Evolutionary conservation across 2,113 vertebrate genomes (phyloP).

Genomic region (Aptenodytes forsteri): DNA sequence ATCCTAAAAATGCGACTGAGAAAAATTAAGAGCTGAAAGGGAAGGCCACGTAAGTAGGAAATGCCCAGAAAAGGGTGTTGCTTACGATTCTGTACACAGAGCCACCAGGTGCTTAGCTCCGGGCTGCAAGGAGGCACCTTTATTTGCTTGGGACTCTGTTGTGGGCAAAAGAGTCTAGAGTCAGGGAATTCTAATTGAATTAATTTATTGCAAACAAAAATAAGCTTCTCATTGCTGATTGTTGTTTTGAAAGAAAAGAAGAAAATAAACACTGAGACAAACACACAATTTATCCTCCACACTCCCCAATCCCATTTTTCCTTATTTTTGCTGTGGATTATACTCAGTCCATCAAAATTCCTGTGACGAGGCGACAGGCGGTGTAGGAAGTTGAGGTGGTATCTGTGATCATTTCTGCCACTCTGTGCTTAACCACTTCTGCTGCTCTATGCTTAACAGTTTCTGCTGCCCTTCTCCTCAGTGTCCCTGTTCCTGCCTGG

Average conservation of each 20-base stretch:
- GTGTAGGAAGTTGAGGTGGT: background rate
- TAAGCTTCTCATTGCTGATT: background rate
- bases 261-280: background rate
- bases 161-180: background rate
- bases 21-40: background rate
- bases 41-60: background rate
- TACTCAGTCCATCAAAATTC: background rate
- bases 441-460: background rate
- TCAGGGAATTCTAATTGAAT: background rate
- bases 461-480: background rate
- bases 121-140: background rate
- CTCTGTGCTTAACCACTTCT: background rate
- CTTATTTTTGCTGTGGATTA: background rate
- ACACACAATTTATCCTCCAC: background rate
- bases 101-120: background rate
- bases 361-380: background rate
- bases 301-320: background rate
- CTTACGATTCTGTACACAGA: background rate
- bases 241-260: background rate
- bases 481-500: rapidly evolving
- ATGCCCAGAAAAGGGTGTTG: background rate
- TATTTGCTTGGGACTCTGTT: background rate
- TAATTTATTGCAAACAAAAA: background rate
- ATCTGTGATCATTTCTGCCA: background rate
- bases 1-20: background rate